Base-by-base conservation (phyloP, 2,888 invertebrate genomes). In the Patella ulyssiponensis region DNA sequence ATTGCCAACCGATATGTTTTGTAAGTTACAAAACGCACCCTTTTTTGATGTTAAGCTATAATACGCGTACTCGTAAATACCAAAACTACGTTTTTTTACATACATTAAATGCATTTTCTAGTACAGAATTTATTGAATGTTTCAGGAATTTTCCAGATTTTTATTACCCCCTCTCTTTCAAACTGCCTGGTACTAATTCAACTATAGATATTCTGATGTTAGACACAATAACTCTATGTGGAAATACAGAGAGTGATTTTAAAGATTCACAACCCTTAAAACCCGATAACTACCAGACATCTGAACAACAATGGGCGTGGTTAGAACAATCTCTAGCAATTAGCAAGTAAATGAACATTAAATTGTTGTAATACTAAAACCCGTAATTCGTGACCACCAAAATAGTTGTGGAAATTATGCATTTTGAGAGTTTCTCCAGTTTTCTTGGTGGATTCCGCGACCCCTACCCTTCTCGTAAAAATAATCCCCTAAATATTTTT, bases 201-300 rank as follows among this genome's bases (percentile, higher is more conserved):
- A 85, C 81, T 1, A 80, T 92, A 1, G 92, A 92, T 33, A 86
- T 93, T 54, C 33, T 93, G 12, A 92, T 93, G 92, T 85, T 93
- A 27, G 93, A 93, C 84, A 93, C 93, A 1, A 87, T 93, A 9
- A 84, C 91, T 17, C 83, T 93, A 54, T 93, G 93, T 84, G 93
- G 93, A 3, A 91, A 91, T 79, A 88, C 89, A 7, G 87, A 87
- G 17, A 80, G 86, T 70, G 88, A 89, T 75, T 80, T 79, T 23
- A 72, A 77, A 0, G 56, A 78, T 2, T 77, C 81, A 54, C 86
- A 86, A 69, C 89, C 88, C 1, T 9, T 77, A 9, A 85, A 86
- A 64, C 86, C 88, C 14, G 79, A 78, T 1, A 74, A 85, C 75
- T 20, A 71, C 1, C 81, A 75, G 23, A 44, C 58, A 1, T 80